Percentiles rank a stretch among this genome's conserved stretches.
These are phyloP conservation scores for Dendrophyllia cribrosa DNA, from an alignment of 64 coral and sea anemone genomes.

Conservation along the genomic window DNA sequence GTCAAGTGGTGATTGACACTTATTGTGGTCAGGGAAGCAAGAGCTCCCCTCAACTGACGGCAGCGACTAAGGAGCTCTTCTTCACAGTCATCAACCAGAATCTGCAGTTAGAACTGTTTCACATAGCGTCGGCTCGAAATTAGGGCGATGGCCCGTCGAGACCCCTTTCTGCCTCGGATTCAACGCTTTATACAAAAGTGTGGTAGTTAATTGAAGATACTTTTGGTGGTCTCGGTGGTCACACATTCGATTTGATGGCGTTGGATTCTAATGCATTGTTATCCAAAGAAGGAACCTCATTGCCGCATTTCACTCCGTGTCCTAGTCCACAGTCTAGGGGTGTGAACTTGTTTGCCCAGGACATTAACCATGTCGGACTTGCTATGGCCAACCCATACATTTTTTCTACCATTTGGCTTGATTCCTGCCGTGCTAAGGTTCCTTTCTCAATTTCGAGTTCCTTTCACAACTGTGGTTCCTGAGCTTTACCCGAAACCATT, in stretches of 20 bases:
- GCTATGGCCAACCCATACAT: neutral
- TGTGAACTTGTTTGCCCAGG: conserved; percentile 47
- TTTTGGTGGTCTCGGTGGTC: neutral
- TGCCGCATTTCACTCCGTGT: conserved; percentile 40
- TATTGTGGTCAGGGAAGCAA: neutral
- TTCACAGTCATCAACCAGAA: neutral
- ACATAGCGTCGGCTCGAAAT: neutral
- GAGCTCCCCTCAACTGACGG: neutral
- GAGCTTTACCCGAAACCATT: neutral
- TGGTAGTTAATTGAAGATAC: neutral
- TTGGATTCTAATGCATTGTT: neutral
- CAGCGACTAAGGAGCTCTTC: conserved; percentile 11
- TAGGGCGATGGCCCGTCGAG: conserved; percentile 7
- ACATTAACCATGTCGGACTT: neutral
- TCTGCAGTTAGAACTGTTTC: neutral
- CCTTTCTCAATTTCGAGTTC: no score
- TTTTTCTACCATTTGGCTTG: conserved; percentile 7
- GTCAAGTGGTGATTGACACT: no score
- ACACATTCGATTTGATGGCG: conserved; percentile 19
- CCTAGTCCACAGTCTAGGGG: neutral
- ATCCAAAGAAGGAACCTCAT: neutral
- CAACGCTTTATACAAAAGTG: neutral
- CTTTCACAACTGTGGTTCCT: conserved; percentile 34
- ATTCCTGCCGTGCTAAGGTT: conserved; percentile 26
- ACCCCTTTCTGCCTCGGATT: neutral